phyloP scores from a whole-genome alignment of 1,140 invertebrate genomes.

The Diplogasteroides magnus region DNA sequence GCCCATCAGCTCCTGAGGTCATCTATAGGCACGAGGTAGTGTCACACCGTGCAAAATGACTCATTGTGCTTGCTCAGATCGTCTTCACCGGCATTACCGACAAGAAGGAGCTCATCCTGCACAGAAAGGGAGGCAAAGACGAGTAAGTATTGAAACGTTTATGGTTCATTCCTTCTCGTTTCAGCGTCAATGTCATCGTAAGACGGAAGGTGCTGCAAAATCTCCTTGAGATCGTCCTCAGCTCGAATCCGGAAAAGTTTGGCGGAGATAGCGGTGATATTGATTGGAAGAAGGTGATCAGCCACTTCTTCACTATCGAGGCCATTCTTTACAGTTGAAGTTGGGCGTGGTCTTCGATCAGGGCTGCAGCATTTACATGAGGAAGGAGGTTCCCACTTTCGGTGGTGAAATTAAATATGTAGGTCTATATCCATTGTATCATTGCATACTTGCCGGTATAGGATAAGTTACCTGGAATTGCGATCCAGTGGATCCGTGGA shows the following conservation, averaged over 20 bases:
- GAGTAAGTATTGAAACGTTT: background rate
- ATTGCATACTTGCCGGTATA: no score
- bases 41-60: background rate
- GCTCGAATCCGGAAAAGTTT: background rate
- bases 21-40: background rate
- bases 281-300: background rate
- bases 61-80: background rate
- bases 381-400: no score
- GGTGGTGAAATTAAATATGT: no score
- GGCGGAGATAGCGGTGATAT: background rate
- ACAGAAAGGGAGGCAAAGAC: background rate
- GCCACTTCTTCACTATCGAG: background rate
- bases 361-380: no score
- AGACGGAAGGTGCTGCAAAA: background rate
- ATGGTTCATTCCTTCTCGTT: background rate
- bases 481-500: no score
- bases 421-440: no score
- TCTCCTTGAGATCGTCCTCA: background rate
- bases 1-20: background rate
- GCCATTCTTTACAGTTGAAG: no score
- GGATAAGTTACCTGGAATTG: no score
- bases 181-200: background rate
- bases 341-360: no score
- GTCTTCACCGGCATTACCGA: background rate
- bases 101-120: background rate